Base-by-base conservation (phyloP, 2,888 invertebrate species). In the Drosophila kanekoi region DNA sequence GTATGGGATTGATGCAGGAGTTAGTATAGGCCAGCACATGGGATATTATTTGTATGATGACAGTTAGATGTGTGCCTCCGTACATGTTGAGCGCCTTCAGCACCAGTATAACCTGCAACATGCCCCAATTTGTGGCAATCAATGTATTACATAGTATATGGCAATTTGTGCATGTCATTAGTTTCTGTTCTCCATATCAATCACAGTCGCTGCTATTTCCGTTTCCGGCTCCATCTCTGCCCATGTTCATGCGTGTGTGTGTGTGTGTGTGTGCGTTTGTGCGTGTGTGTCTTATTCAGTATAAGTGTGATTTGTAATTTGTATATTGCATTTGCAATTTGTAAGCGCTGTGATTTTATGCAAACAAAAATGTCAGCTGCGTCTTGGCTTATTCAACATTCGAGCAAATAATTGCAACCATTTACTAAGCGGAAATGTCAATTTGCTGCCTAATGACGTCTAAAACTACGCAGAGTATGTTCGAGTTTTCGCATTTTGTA, bases 1-100 rank as follows among this genome's bases (percentile, higher is more conserved):
- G 94, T 79, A 98, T 96, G 0, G 98, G 98, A 93, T 98, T 98
- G 87, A 98, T 96, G 92, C 98, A 98, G 89, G 97, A 97, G 94
- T 98, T 98, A 93, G 96, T 97, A 93, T 98, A 98, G 16, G 98
- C 98, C 66, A 96, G 93, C 20, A 96, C 96, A 87, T 96, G 96
- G 1, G 95, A 95, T 53, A 95, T 94, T 72, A 96, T 96, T 93
- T 96, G 96, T 28, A 96, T 93, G 69, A 95, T 95, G 87, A 96
- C 95, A 54, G 95, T 95, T 79, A 94, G 93, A 89, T 94, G 93
- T 0, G 95, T 95, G 78, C 95, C 94, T 77, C 95, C 94, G 93
- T 96, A 97, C 49, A 93, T 92, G 72, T 95, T 94, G 77, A 97
- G 92, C 14, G 96, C 95, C 92, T 97, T 96, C 77, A 96, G 93